Conservation (phyloP, 2,797 vertebrate species). For the Cirrhinus molitorella region DNA sequence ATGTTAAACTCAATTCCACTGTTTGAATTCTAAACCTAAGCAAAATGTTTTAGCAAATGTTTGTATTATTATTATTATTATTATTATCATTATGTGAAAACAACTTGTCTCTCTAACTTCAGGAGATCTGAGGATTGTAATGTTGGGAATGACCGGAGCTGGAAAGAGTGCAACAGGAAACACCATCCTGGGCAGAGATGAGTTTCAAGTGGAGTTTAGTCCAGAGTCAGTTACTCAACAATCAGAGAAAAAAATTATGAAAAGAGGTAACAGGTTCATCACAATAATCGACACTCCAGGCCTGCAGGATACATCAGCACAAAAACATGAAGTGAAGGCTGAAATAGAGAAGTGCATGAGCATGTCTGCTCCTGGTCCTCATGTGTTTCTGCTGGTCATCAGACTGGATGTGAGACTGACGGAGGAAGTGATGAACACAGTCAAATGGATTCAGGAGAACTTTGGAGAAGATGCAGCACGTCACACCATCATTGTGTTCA, state of each 20-base stretch:
- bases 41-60: too few relatives aligned
- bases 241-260: neutral
- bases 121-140: constrained; percentile 25
- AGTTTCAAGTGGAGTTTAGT: too few relatives aligned
- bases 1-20: too few relatives aligned
- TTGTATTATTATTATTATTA: too few relatives aligned
- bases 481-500: constrained; percentile 3
- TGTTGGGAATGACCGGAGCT: constrained; percentile 40
- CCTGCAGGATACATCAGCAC: neutral
- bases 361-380: neutral
- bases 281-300: constrained; percentile 41
- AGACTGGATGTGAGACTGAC: too few relatives aligned
- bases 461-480: neutral
- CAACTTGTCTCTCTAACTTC: neutral
- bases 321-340: neutral
- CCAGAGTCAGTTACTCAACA: neutral
- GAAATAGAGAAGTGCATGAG: neutral
- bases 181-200: too few relatives aligned
- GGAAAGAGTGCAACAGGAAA: neutral
- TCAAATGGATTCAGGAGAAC: too few relatives aligned
- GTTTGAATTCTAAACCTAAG: too few relatives aligned
- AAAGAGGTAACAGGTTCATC: neutral
- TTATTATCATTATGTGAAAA: too few relatives aligned
- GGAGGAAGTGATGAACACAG: too few relatives aligned
- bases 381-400: too few relatives aligned